These are phyloP conservation scores for Delichon dasypus DNA, from an alignment of 2,797 vertebrate genomes.

Conservation along the genomic window DNA sequence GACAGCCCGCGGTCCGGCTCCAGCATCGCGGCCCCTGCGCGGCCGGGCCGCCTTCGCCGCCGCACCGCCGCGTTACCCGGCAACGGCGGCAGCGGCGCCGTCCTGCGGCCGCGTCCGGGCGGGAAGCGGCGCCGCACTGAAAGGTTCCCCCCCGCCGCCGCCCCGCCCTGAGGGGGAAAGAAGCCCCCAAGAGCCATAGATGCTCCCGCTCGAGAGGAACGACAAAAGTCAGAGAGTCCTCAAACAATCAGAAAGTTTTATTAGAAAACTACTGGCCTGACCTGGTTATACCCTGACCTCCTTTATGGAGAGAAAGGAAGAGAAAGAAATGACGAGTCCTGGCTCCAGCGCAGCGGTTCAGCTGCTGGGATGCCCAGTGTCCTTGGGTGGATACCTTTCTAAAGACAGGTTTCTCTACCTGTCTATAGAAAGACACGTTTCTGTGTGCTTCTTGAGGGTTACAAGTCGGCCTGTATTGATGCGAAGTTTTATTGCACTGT, in stretches of 20 bases:
- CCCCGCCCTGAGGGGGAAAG: neutral
- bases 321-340: no score
- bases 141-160: neutral
- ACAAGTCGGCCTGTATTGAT: neutral
- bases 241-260: no score
- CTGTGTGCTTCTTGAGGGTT: neutral
- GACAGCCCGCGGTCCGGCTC: conserved; percentile 86
- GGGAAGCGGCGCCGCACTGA: neutral
- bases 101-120: neutral
- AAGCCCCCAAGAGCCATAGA: fast-evolving
- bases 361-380: neutral
- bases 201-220: neutral
- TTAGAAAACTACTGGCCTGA: neutral
- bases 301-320: no score
- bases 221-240: fast-evolving
- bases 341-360: neutral
- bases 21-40: conserved; percentile 70
- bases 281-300: no score
- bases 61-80: conserved; percentile 56
- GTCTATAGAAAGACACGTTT: neutral
- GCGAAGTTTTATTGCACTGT: neutral
- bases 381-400: neutral
- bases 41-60: neutral
- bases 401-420: no score
- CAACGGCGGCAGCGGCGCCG: conserved; percentile 33